Base-by-base conservation (phyloP, 1,140 invertebrate genomes). In the Lycorma delicatula region DNA sequence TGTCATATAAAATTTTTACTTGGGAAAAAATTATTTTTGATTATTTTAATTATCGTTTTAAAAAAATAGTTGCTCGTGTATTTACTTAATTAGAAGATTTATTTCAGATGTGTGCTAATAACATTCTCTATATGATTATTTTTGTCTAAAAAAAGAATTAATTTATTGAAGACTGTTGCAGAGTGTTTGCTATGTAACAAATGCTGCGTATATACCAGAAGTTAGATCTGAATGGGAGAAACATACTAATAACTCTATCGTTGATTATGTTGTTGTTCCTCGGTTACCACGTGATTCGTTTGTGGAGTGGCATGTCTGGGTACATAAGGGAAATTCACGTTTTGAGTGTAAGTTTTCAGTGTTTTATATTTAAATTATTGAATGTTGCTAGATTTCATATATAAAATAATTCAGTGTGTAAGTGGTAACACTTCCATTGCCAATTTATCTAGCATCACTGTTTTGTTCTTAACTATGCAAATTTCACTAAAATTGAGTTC, bases 251-350 rank as follows among this genome's bases (percentile, higher is more conserved):
- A 91, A 89, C 75, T 85, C 87, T 41, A 88, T 91, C 61, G 83
- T 92, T 60, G 84, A 91, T 75, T 91, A 87, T 74, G 83, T 92
- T 47, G 86, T 93, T 36, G 84, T 94, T 60, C 78, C 84, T 13
- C 79, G 76, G 54, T 74, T 96, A 63, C 92, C 93, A 0, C 79
- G 84, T 26, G 78, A 75, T 68, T 90, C 89, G n/a, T 75, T 84
- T 13, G 83, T 95, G 28, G 91, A 95, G 74, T 96, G 91, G 91
- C 90, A 92, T 68, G 86, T 92, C 56, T 89, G 87, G 86, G 88
- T 87, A 25, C 88, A 92, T 73, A 80, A 82, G 47, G 85, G 89
- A 70, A 92, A 91, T 72, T 82, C 85, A 72, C 80, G 85, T 63
- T 91, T 91, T 69, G 86, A 91, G 71, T 91, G 88, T 91, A 76